phyloP scores from a whole-genome alignment of 2,888 invertebrate species.

The Eurois occulta region DNA sequence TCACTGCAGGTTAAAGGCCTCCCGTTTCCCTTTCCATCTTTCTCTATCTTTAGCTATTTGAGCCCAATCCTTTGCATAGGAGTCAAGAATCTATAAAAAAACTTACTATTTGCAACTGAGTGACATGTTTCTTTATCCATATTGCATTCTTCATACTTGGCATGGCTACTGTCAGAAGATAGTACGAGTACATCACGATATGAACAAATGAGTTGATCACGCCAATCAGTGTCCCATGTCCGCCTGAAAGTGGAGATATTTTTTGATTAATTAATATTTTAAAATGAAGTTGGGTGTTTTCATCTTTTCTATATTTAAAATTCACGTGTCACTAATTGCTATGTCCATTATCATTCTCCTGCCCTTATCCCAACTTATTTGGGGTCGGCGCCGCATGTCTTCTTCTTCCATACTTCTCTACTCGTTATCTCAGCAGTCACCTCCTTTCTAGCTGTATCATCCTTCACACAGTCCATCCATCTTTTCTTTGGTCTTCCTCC shows the following conservation, averaged over 20 bases:
- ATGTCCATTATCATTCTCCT: too few relatives aligned
- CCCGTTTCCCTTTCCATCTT: neutral
- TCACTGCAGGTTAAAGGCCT: neutral
- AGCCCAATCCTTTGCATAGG: neutral
- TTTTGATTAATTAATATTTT: neutral
- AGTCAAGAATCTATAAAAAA: neutral
- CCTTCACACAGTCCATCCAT: too few relatives aligned
- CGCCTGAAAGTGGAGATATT: slow-evolving; percentile 88
- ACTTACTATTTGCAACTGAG: slow-evolving; percentile 94
- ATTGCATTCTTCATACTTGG: slow-evolving; percentile 92
- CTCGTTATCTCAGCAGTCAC: too few relatives aligned
- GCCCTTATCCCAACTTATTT: too few relatives aligned
- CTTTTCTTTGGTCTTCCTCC: too few relatives aligned
- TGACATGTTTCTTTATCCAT: slow-evolving; percentile 97
- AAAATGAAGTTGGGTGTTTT: neutral
- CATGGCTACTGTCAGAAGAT: slow-evolving; percentile 93
- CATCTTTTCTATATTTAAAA: too few relatives aligned
- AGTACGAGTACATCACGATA: slow-evolving; percentile 95
- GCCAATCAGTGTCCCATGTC: slow-evolving; percentile 92
- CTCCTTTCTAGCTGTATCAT: too few relatives aligned
- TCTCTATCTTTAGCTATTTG: neutral
- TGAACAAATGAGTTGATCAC: slow-evolving; percentile 94
- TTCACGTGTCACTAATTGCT: too few relatives aligned
- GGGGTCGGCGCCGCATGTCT: too few relatives aligned
- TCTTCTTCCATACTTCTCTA: too few relatives aligned